Percentiles rank a stretch among this genome's conserved stretches.
Evolutionary conservation across 2,797 vertebrate genomes (phyloP).

Genomic region (Lithobates pipiens): DNA sequence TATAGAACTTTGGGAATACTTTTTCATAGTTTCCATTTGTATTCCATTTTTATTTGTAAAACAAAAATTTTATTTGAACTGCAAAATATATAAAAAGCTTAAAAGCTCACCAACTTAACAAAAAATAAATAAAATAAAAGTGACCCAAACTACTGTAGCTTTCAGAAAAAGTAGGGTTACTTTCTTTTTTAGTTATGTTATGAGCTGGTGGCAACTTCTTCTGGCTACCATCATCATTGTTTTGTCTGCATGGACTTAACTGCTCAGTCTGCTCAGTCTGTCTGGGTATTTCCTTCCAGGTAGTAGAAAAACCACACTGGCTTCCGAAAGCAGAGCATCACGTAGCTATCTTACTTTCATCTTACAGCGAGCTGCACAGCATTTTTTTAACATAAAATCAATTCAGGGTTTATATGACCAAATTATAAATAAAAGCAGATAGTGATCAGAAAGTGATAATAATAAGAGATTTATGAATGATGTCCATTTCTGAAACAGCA

Average conservation of each 20-base stretch:
- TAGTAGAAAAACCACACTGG: conserved; percentile 43
- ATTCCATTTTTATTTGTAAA: background rate
- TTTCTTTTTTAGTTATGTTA: background rate
- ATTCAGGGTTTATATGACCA: background rate
- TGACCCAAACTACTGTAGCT: no score
- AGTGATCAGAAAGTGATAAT: background rate
- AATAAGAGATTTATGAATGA: no score
- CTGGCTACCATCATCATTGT: no score
- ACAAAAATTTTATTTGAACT: no score
- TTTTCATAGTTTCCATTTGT: background rate
- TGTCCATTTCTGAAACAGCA: no score
- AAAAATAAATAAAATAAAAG: no score
- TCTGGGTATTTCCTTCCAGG: conserved; percentile 38
- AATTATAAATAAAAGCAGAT: background rate
- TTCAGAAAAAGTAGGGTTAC: no score
- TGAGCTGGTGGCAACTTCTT: no score
- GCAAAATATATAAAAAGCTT: no score
- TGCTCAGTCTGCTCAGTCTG: background rate
- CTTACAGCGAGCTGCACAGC: background rate
- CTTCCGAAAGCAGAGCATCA: conserved; percentile 3
- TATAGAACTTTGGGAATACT: background rate
- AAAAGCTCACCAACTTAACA: no score
- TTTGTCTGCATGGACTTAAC: background rate
- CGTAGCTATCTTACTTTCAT: background rate
- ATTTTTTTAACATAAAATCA: background rate